A percentile compares a stretch with the other conserved stretches of the same genome.
These are phyloP conservation scores for Lophochroa leadbeateri DNA, from an alignment of 2,113 vertebrate species.

Conservation along the genomic window DNA sequence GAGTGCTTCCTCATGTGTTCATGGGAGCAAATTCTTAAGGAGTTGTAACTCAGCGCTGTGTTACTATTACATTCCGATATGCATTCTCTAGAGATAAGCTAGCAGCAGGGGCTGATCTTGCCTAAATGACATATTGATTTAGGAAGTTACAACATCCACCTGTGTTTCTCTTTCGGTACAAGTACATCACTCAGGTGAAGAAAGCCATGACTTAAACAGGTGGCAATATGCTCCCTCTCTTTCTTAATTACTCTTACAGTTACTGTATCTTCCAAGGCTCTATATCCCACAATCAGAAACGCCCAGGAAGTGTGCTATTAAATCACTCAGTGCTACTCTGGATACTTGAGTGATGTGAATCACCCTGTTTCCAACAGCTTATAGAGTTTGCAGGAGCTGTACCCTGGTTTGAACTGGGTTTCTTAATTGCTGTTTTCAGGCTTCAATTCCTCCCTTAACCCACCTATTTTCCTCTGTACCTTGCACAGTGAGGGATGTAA, in stretches of 20 bases:
- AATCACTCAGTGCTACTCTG: neutral
- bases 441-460: neutral
- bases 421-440: neutral
- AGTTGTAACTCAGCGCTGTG: fast-evolving
- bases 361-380: neutral
- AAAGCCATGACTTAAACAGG: neutral
- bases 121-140: neutral
- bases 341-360: neutral
- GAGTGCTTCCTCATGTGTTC: fast-evolving
- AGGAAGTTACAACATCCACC: neutral
- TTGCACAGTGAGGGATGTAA: neutral
- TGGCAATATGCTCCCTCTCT: neutral
- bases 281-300: neutral
- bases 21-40: neutral
- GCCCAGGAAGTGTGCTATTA: neutral
- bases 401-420: neutral
- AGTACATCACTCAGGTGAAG: neutral
- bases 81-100: neutral
- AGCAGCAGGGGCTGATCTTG: neutral
- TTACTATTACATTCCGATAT: fast-evolving
- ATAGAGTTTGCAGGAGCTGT: neutral
- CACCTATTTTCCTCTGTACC: neutral
- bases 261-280: neutral
- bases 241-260: neutral
- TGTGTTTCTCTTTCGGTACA: neutral